Base-by-base conservation (phyloP, 2,113 vertebrate species). In the Psittacula cyanocephala region DNA sequence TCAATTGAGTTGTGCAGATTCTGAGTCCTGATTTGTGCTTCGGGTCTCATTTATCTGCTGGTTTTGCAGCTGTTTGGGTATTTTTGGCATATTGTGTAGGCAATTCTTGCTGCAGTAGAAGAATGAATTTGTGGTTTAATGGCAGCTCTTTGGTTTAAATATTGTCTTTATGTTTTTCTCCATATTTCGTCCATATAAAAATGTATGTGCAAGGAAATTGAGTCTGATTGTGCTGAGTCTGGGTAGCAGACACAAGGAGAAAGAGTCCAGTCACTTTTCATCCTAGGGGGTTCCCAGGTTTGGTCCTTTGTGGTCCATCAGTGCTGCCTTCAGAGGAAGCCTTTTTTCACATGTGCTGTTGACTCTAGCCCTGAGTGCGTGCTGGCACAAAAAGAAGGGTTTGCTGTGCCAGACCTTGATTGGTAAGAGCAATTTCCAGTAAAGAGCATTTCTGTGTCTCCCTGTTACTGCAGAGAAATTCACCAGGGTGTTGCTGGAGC, bases 401-500 rank as follows among this genome's bases (percentile, higher is more conserved):
- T 91, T 75, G 23, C 70, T 79, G 62, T 93, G 93, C 88, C 91
- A 95, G 72, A 65, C 64, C 72, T 79, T 62, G 43, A 79, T 90
- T 82, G 85, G 55, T 44, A 50, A 82, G 86, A 90, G 52, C 81
- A 49, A 85, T 81, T 96, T 91, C 83, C 81, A 87, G 80, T 88
- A 76, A 87, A 72, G 68, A 93, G 67, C 74, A 53, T 85, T 95
- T 91, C 44, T 86, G 22, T 93, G 3, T 93, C 57, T 78, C 60
- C 81, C 57, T 64, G 29, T 91, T 94, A 52, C 93, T 52, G 35
- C 96, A 99, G 99, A 99, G 86, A 99, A 98, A 89, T 99, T 99
- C 97, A 99, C 98, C 55, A 99, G 98, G 93, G 99, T 99, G 96
- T 97, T 99, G 94, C 95, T 98, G 97, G 99, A 99, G 91, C 99